Base-by-base conservation (phyloP, 2,113 vertebrate species). In the Meleagris gallopavo region DNA sequence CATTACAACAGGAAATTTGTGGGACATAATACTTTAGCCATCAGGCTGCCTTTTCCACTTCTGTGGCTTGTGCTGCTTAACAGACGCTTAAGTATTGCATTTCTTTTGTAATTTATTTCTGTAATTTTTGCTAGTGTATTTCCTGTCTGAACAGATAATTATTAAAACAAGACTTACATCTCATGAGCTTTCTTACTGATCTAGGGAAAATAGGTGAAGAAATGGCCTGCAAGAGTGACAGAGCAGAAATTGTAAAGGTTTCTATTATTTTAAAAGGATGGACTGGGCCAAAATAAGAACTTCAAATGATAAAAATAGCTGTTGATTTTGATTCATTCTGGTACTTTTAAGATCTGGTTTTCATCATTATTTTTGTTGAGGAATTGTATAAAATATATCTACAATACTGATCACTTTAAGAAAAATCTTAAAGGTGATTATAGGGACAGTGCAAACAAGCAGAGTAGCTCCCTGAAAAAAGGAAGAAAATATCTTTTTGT, bases 1-100 rank as follows among this genome's bases (percentile, higher is more conserved):
- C 5, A 1, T 89, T 87, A 13, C 30, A 32, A 0, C 0, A 62
- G 62, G 52, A 70, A 48, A n/a, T 36, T 32, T 30, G 2, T 0
- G 9, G 75, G 29, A 12, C 0, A 1, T 27, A 40, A 7, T 81
- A 43, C 41, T 7, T 2, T 52, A 6, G 30, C 13, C 7, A 8
- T 40, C n/a, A 69, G 14, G 6, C 55, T 90, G 32, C 48, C 10
- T 91, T 89, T 93, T 86, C 48, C 7, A 5, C 5, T 80, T 5
- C 5, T 48, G 0, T 66, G 9, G 29, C 66, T 93, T 70, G 16
- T 73, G 2, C 13, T 61, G 43, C 19, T 72, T 72, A 75, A 38
- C 13, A 52, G 48, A 45, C 30, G 36, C 11, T 29, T 29, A 66
- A 43, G 4, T 34, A 4, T 46, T 90, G 45, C 40, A 6, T 65